Conservation (phyloP, 2,797 vertebrate genomes). For the Heteromormyrus szaboi region DNA sequence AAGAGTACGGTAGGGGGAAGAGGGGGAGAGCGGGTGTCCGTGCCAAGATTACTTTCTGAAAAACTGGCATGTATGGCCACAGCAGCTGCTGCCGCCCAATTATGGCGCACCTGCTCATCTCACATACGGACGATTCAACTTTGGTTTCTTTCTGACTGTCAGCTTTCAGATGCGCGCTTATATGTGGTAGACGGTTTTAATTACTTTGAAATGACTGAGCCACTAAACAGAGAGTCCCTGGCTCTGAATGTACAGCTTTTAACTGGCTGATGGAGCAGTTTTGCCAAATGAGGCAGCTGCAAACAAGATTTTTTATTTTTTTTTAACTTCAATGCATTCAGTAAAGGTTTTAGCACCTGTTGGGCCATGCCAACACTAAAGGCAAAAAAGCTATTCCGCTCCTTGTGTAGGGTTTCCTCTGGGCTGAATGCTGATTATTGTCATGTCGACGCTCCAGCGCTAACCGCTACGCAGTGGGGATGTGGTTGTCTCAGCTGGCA, state of each 20-base stretch:
- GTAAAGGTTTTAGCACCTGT: constrained; percentile 40
- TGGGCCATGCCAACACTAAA: constrained; percentile 20
- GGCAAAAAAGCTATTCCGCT: neutral
- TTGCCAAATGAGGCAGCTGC: constrained; percentile 53
- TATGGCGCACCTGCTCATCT: constrained; percentile 60
- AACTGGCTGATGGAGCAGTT: constrained; percentile 31
- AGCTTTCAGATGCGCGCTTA: constrained; percentile 41
- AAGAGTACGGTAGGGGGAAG: neutral
- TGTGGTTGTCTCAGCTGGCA: neutral
- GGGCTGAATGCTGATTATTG: neutral
- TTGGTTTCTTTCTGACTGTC: constrained; percentile 50
- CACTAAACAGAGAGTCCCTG: constrained; percentile 31
- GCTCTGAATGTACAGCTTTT: constrained; percentile 28
- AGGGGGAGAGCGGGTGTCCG: neutral
- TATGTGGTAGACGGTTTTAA: constrained; percentile 44
- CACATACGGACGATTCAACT: constrained; percentile 44
- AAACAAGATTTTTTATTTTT: constrained; percentile 23
- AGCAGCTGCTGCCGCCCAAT: constrained; percentile 61
- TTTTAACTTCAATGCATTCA: constrained; percentile 2
- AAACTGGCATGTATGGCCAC: constrained; percentile 40
- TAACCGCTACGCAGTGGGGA: neutral
- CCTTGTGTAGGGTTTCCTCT: constrained; percentile 12
- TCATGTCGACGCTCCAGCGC: neutral
- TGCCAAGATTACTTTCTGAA: constrained; percentile 16
- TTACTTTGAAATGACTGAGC: constrained; percentile 39